Evolutionary conservation across 2,797 vertebrate species (phyloP), one percentile per base, ranked within the genome.

Genomic region (Cephalopachus bancanus): DNA sequence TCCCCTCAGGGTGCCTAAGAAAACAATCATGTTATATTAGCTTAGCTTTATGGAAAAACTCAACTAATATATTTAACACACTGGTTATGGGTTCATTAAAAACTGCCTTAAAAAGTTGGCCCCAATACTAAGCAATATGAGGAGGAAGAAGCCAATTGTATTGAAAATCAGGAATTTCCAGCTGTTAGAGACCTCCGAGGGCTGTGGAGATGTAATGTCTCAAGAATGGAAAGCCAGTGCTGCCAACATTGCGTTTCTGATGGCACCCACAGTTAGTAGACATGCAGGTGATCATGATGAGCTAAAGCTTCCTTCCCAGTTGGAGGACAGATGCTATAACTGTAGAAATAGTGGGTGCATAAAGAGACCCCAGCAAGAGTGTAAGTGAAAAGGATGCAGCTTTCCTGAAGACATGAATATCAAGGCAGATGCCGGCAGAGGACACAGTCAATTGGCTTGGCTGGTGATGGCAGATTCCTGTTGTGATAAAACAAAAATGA

Each of bases 51-150:
- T 97, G 97, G 97, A 98, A 98, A 98, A 98, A 97, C 93, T 87
- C 92, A 96, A 95, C 97, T 93, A 98, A 97, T 97, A 95, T 98
- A 98, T 97, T 96, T 97, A 97, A 96, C 94, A 89, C 75, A 55
- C 97, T 96, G 97, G 98, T 96, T 96, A 96, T 94, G 94, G 94
- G 69, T 97, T 98, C 98, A 97, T 98, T 98, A 98, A 98, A 97
- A 98, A 93, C 83, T 86, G 96, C 80, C 91, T 89, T 92, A 96
- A 96, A 85, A 94, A 93, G 37, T 94, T 98, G 97, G 94, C 97
- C 96, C 85, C 81, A 95, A 97, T 89, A 80, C 75, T 93, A 86
- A 81, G 83, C 96, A 95, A 90, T 98, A 96, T 71, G 81, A 97
- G 76, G 83, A 98, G 97, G 96, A 97, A 98, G 93, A 98, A 97